Evolutionary conservation across 2,797 vertebrate species (phyloP).

Genomic region (Lateolabrax maculatus): DNA sequence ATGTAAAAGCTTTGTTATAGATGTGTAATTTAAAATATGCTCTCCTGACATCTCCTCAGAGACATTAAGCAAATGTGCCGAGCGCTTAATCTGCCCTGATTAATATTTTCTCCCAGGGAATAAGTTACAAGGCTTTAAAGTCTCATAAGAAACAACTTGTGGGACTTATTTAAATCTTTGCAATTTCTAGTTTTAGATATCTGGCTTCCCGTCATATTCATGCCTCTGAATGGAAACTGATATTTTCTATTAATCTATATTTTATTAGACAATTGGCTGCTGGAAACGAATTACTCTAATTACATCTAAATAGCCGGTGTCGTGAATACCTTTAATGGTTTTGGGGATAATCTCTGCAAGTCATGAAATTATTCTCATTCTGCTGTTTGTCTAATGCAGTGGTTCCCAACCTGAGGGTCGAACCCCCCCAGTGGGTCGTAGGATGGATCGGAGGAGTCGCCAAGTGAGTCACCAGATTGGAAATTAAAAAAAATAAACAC

Average conservation of each 20-base stretch:
- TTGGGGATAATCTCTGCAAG: slow-evolving; percentile 41
- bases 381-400: slow-evolving; percentile 2
- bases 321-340: slow-evolving; percentile 52
- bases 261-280: slow-evolving; percentile 59
- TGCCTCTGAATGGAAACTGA: slow-evolving; percentile 45
- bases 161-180: slow-evolving; percentile 75
- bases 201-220: slow-evolving; percentile 24
- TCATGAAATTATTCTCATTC: slow-evolving; percentile 20
- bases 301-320: slow-evolving; percentile 29
- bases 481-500: neutral
- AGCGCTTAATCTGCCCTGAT: slow-evolving; percentile 78
- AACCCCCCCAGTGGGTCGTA: neutral
- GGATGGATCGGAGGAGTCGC: neutral
- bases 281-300: slow-evolving; percentile 51
- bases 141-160: slow-evolving; percentile 64
- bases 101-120: slow-evolving; percentile 73
- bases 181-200: slow-evolving; percentile 56
- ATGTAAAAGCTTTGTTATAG: slow-evolving; percentile 67
- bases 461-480: neutral
- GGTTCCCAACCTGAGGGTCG: slow-evolving; percentile 3
- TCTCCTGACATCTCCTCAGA: slow-evolving; percentile 44
- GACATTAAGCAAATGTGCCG: slow-evolving; percentile 74
- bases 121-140: slow-evolving; percentile 75
- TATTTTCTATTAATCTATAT: slow-evolving; percentile 60
- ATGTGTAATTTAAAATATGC: slow-evolving; percentile 68